Evolutionary conservation across 2,888 invertebrate genomes (phyloP).

Genomic region (Mimas tiliae): DNA sequence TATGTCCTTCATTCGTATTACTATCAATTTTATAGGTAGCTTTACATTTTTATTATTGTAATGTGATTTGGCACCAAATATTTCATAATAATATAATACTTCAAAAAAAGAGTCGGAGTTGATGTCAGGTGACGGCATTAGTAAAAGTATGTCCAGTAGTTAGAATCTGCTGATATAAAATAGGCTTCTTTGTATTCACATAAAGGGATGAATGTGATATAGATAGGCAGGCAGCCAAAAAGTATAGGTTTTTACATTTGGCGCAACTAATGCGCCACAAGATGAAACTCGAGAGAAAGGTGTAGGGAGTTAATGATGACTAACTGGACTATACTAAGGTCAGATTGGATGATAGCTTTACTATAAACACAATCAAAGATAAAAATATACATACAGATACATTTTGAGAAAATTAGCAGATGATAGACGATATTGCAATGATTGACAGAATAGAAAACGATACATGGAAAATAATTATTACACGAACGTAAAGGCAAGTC

Average conservation of each 20-base stretch:
- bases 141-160: too few species aligned
- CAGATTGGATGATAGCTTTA: slow-evolving; percentile 3
- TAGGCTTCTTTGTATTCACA: too few species aligned
- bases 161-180: too few species aligned
- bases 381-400: background rate
- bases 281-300: background rate
- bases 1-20: too few species aligned
- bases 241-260: background rate
- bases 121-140: too few species aligned
- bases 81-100: too few species aligned
- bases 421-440: background rate
- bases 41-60: too few species aligned
- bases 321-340: background rate
- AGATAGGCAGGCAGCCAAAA: background rate
- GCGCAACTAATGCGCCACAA: too few species aligned
- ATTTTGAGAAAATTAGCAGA: background rate
- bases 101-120: too few species aligned
- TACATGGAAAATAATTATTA: slow-evolving; percentile 5
- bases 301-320: background rate
- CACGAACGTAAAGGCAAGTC: background rate
- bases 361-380: background rate
- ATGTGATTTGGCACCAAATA: too few species aligned
- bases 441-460: background rate
- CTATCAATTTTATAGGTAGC: too few species aligned
- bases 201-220: too few species aligned